phyloP scores from a whole-genome alignment of 2,888 invertebrate genomes.

The Periphyllus acericola region DNA sequence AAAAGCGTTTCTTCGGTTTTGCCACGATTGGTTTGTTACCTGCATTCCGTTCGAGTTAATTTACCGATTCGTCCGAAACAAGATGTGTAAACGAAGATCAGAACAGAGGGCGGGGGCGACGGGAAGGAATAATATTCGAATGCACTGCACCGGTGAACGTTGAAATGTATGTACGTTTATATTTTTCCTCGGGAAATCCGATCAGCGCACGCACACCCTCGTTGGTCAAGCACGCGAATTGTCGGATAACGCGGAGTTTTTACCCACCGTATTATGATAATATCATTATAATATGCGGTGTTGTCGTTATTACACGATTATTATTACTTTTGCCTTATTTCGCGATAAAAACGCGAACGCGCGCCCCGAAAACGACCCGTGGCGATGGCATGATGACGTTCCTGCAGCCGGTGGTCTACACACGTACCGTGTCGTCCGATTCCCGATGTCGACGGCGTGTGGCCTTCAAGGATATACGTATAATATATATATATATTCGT shows the following conservation, averaged over 20 bases:
- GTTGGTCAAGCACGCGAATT: slow-evolving; percentile 24
- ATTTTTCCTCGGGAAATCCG: slow-evolving; percentile 9
- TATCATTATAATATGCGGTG: neutral
- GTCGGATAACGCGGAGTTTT: neutral
- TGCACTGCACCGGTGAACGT: neutral
- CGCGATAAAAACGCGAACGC: neutral
- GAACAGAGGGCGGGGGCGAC: neutral
- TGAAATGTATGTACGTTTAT: neutral
- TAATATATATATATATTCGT: too few relatives aligned
- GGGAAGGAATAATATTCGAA: neutral
- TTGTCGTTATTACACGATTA: neutral
- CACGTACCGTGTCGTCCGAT: neutral
- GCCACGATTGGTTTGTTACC: too few relatives aligned
- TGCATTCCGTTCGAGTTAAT: neutral
- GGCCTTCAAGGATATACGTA: too few relatives aligned
- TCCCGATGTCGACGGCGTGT: neutral
- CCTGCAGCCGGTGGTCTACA: too few relatives aligned
- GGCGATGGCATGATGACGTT: neutral
- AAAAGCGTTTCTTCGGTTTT: too few relatives aligned
- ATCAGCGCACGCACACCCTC: neutral
- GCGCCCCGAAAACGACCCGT: neutral
- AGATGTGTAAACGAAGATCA: neutral
- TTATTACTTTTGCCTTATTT: neutral
- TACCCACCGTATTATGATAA: neutral
- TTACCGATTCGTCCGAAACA: slow-evolving; percentile 7